Evolutionary conservation across 1,140 invertebrate species (phyloP).

Genomic region (Cherax destructor): DNA sequence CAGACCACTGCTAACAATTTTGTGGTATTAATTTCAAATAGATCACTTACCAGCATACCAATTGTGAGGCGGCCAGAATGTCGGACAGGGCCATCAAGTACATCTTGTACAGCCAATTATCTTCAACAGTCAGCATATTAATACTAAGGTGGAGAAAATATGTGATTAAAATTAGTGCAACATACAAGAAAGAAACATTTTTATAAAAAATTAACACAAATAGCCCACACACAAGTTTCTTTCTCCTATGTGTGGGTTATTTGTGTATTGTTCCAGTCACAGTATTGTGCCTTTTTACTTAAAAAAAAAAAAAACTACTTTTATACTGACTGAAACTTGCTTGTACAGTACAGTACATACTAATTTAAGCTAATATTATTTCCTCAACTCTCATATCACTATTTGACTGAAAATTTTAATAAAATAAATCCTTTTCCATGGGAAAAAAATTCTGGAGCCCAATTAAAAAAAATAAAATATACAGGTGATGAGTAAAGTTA

Average conservation of each 20-base stretch:
- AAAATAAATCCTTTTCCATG: too few species aligned
- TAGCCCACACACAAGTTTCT: not conserved
- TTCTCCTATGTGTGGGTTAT: too few species aligned
- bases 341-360: not conserved
- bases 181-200: not conserved
- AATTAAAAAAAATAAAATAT: too few species aligned
- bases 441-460: too few species aligned
- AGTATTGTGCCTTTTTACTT: too few species aligned
- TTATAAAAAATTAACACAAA: not conserved
- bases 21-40: too few species aligned
- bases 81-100: not conserved
- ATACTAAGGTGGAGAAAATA: not conserved
- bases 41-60: constrained; percentile 30
- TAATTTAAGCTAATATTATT: not conserved
- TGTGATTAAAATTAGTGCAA: not conserved
- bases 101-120: constrained; percentile 8
- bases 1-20: too few species aligned
- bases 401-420: too few species aligned
- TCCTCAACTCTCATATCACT: too few species aligned
- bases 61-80: constrained; percentile 11
- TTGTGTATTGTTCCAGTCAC: too few species aligned
- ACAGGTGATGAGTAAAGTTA: too few species aligned
- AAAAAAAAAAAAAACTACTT: not conserved
- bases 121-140: constrained; percentile 10
- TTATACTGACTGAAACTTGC: not conserved